Evolutionary conservation across 2,797 vertebrate species (phyloP), one percentile per base, ranked within the genome.

Genomic region (Acipenser ruthenus): DNA sequence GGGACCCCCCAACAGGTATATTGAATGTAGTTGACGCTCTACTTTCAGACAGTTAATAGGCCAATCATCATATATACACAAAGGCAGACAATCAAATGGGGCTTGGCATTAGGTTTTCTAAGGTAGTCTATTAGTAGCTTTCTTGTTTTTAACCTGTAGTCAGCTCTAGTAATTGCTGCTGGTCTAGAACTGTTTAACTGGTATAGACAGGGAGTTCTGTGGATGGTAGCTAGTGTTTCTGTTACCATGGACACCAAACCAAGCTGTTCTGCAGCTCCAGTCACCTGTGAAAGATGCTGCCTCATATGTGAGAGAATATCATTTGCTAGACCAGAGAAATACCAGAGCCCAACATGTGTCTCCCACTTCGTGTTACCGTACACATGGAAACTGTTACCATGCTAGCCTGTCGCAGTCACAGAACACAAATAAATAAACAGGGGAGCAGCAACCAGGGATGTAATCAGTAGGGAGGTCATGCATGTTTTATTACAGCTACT

Each of bases 401-500:
- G 74, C 64, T 9, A 49, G 71, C 66, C 13, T 49, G 67, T 8
- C 0, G 52, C 50, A 63, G 68, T 52, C 1, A 55, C 61, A 5
- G 9, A 67, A 67, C 69, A 37, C 70, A 75, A 76, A 69, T 60
- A 63, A 68, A 62, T 53, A 67, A 71, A 66, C 67, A 70, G 11
- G 69, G 64, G 65, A 69, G 63, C 12, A 64, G 64, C 65, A 15
- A 77, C 77, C 69, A 74, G 51, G 65, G 68, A 71, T 72, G 8
- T 52, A 60, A 77, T 71, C 37, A 8, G 66, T 64, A 70, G 65
- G 70, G 73, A 50, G 67, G 68, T 73, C 77, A 78, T 79, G 76
- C 76, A 82, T 82, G 77, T 82, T 85, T 86, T 74, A 84, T 78
- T 79, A 73, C 71, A 68, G 74, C 81, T 70, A 64, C 75, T 79